Percentiles rank a stretch among this genome's conserved stretches.
Evolutionary conservation across 2,888 invertebrate genomes (phyloP).

Genomic region (Noctua pronuba): DNA sequence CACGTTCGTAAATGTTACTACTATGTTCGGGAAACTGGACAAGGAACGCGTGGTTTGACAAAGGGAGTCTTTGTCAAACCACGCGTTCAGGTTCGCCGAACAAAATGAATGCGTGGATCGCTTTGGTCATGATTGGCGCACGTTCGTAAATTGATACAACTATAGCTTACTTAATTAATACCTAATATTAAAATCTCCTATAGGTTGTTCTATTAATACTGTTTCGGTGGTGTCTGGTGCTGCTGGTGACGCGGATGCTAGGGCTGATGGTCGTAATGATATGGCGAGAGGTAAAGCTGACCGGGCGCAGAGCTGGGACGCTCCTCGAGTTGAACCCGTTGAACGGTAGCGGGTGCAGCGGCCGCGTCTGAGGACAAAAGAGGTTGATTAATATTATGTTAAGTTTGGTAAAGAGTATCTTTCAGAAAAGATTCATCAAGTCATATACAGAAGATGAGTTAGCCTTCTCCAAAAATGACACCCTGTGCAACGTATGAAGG

Average conservation of each 20-base stretch:
- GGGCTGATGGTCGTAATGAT: constrained; percentile 92
- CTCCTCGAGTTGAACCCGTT: constrained; percentile 93
- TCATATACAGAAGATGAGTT: background rate
- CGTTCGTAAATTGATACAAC: background rate
- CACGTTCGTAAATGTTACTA: background rate
- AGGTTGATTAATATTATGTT: background rate
- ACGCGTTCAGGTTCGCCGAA: background rate
- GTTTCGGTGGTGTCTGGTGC: constrained; percentile 82
- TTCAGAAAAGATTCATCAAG: background rate
- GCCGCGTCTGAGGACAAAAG: constrained; percentile 90
- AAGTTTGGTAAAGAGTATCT: background rate
- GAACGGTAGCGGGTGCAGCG: constrained; percentile 93
- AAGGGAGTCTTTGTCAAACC: background rate
- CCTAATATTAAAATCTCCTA: constrained; percentile 79
- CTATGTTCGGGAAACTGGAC: background rate
- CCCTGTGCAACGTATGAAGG: background rate
- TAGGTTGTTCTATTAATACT: constrained; percentile 79
- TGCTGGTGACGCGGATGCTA: constrained; percentile 76
- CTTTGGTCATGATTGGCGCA: background rate
- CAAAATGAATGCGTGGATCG: background rate
- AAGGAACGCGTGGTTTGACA: no score
- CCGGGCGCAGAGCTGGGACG: constrained; percentile 93
- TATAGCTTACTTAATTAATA: constrained; percentile 69
- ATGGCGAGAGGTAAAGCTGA: constrained; percentile 94
- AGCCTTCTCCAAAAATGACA: background rate